Percentiles rank a stretch among this genome's conserved stretches.
Evolutionary conservation across 2,797 vertebrate species (phyloP).

Genomic region (Mus caroli): DNA sequence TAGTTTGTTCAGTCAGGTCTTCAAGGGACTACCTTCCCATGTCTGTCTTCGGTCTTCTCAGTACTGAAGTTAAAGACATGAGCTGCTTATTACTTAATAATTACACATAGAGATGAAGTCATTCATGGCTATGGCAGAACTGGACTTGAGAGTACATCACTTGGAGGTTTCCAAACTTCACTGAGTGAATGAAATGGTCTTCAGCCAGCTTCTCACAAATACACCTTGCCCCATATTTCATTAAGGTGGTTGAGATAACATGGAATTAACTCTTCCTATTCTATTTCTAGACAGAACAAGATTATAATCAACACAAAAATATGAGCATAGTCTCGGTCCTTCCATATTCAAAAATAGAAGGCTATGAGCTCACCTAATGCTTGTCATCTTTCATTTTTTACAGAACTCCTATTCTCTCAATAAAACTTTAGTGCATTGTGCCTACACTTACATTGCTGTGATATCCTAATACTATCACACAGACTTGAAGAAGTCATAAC

Average conservation of each 20-base stretch:
- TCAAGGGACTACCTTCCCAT: not conserved
- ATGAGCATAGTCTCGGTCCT: not conserved
- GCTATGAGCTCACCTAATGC: not conserved
- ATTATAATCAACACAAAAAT: not conserved
- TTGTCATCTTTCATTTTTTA: not conserved
- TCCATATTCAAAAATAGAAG: not conserved
- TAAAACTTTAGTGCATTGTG: not conserved
- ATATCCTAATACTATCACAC: not conserved
- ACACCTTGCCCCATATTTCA: not conserved
- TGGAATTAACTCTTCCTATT: not conserved
- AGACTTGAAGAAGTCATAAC: not conserved
- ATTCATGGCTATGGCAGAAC: not conserved
- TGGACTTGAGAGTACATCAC: not conserved
- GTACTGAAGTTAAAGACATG: not conserved
- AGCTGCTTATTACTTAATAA: not conserved
- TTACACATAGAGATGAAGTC: not conserved
- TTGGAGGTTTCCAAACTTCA: constrained; percentile 29
- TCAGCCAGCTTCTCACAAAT: not conserved
- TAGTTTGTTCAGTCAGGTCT: not conserved
- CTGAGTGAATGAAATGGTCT: not conserved
- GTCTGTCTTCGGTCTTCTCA: not conserved
- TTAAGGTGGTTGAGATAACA: not conserved
- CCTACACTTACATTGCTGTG: too few relatives aligned
- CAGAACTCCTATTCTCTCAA: not conserved
- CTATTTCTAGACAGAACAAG: not conserved